Conservation (phyloP, 2,888 invertebrate genomes). For the Gari tellinella region DNA sequence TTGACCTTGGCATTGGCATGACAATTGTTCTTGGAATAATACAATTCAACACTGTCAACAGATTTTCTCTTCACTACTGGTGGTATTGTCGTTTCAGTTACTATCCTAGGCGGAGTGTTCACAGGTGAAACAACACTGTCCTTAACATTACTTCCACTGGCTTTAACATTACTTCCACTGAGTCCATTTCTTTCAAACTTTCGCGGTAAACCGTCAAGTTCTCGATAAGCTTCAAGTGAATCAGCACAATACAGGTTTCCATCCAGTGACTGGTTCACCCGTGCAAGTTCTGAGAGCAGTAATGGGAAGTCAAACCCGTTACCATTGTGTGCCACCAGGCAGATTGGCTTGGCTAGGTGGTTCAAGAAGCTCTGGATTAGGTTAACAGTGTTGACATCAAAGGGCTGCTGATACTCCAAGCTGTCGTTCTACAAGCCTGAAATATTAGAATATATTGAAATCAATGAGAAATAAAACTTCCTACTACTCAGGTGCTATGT, state of each 20-base stretch:
- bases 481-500: too few species aligned
- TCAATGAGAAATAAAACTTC: too few species aligned
- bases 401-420: constrained; percentile 88
- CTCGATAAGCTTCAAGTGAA: constrained; percentile 87
- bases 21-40: neutral
- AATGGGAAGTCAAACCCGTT: constrained; percentile 91
- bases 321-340: constrained; percentile 93
- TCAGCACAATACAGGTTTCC: constrained; percentile 89
- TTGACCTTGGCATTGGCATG: constrained; percentile 30
- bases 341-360: constrained; percentile 89
- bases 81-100: neutral
- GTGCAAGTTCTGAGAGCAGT: constrained; percentile 88
- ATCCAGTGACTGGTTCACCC: constrained; percentile 86
- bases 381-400: constrained; percentile 87
- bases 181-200: constrained; percentile 1
- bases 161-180: neutral
- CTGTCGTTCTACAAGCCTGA: constrained; percentile 88
- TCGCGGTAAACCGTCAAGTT: constrained; percentile 60
- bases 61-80: constrained; percentile 39
- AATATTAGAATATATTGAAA: constrained; percentile 35
- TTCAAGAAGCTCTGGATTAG: constrained; percentile 88
- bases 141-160: too few species aligned
- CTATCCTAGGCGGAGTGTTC: constrained; percentile 2
- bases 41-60: neutral
- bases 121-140: neutral